Conservation (phyloP, 2,888 invertebrate genomes). For the Suillia variegata region DNA sequence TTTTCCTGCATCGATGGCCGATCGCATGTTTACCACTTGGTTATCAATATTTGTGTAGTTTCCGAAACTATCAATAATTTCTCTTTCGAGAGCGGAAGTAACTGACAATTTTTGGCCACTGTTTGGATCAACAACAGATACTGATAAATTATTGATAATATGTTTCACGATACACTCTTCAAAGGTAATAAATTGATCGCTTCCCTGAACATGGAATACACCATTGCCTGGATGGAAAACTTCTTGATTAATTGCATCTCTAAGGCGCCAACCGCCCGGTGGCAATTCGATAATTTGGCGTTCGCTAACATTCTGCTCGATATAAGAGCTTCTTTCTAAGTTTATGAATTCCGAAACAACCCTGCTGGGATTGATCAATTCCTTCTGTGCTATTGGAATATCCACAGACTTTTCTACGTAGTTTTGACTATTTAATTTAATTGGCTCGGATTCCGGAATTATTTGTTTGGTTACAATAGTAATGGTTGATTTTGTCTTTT, state of each 20-base stretch:
- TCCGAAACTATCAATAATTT: conserved; percentile 78
- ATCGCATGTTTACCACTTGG: conserved; percentile 69
- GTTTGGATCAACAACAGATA: conserved; percentile 78
- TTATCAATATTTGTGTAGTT: conserved; percentile 70
- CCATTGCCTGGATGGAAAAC: conserved; percentile 84
- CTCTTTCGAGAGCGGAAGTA: conserved; percentile 76
- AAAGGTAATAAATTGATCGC: conserved; percentile 82
- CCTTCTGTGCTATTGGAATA: conserved; percentile 55
- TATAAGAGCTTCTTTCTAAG: conserved; percentile 62
- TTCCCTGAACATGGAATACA: conserved; percentile 83
- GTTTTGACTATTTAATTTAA: conserved; percentile 52
- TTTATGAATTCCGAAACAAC: conserved; percentile 62
- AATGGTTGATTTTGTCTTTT: conserved; percentile 64
- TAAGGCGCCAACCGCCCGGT: conserved; percentile 80
- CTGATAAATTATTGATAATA: conserved; percentile 84
- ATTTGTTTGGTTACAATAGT: conserved; percentile 66
- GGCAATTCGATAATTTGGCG: conserved; percentile 80
- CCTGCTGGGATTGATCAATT: conserved; percentile 47
- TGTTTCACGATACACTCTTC: conserved; percentile 86
- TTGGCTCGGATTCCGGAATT: conserved; percentile 54
- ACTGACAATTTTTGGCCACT: conserved; percentile 73
- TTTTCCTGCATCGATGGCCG: conserved; percentile 71
- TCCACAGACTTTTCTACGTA: conserved; percentile 55
- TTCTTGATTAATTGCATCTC: conserved; percentile 81
- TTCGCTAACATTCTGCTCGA: conserved; percentile 62